Evolutionary conservation across 2,797 vertebrate species (phyloP).

Genomic region (Ciconia nigra): DNA sequence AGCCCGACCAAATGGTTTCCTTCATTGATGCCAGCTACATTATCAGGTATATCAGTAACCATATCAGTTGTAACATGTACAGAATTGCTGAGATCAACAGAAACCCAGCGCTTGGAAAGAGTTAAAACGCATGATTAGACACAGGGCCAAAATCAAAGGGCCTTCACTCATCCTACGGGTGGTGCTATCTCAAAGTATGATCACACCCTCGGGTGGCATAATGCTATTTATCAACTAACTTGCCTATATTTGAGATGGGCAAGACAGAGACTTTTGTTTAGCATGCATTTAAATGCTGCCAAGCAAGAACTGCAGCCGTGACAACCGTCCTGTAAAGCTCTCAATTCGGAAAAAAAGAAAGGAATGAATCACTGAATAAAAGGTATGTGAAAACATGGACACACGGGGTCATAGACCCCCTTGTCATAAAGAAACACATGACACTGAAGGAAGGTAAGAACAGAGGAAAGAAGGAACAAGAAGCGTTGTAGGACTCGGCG

Average conservation of each 20-base stretch:
- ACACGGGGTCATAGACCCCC: accelerated
- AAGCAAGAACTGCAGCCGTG: conserved; percentile 30
- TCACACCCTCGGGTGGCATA: conserved; percentile 52
- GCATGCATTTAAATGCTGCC: conserved; percentile 44
- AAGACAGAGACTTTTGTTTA: conserved; percentile 51
- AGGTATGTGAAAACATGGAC: background rate
- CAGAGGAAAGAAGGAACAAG: background rate
- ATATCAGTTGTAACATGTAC: conserved; percentile 64
- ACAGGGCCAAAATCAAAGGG: conserved; percentile 53
- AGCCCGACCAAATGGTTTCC: conserved; percentile 36
- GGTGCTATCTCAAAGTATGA: conserved; percentile 68
- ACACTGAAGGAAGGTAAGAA: background rate
- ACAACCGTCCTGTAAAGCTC: background rate
- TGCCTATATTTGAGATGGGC: conserved; percentile 49
- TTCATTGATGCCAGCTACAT: conserved; percentile 23
- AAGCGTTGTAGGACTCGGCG: accelerated
- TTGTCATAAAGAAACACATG: background rate
- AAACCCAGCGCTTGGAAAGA: conserved; percentile 65
- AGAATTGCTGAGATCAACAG: conserved; percentile 63
- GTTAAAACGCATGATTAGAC: conserved; percentile 66
- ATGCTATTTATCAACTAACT: conserved; percentile 60
- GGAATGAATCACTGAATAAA: background rate
- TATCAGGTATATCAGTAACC: conserved; percentile 47
- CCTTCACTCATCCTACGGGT: conserved; percentile 49
- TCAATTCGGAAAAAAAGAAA: background rate